Conservation (phyloP, 2,888 invertebrate species). For the Oscheius sp. region DNA sequence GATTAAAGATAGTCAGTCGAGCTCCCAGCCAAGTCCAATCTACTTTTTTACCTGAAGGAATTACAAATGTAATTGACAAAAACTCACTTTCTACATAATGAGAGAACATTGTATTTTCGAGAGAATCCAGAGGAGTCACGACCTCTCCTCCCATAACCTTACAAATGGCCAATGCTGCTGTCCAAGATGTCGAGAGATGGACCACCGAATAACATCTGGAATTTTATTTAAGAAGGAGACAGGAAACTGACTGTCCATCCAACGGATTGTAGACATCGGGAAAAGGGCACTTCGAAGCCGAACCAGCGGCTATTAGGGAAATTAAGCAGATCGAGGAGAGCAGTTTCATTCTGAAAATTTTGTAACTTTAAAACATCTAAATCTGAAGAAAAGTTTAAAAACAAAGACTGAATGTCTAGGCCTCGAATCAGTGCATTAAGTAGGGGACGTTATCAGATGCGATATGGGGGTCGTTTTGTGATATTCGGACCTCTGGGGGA, state of each 20-base stretch:
- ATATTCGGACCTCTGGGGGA: not conserved
- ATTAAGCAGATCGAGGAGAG: not conserved
- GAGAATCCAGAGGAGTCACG: not conserved
- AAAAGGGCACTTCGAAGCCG: constrained; percentile 1
- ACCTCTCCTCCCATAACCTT: not conserved
- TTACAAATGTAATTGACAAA: not conserved
- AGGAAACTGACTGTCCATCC: not conserved
- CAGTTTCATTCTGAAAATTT: not conserved
- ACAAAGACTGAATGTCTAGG: too few relatives aligned
- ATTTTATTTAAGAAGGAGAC: too few relatives aligned
- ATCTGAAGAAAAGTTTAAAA: too few relatives aligned
- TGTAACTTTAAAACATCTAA: too few relatives aligned
- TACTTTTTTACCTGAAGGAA: not conserved
- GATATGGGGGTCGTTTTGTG: not conserved
- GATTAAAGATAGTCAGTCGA: not conserved
- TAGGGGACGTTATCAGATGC: not conserved
- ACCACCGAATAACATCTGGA: not conserved
- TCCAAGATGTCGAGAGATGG: not conserved
- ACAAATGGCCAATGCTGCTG: not conserved
- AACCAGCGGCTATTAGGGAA: not conserved
- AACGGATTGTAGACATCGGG: constrained; percentile 9
- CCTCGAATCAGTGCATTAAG: too few relatives aligned
- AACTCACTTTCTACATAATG: not conserved
- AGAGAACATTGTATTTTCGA: not conserved
- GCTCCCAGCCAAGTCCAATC: constrained; percentile 10